Conservation (phyloP, 2,113 vertebrate genomes). For the Hippocampus comes region DNA sequence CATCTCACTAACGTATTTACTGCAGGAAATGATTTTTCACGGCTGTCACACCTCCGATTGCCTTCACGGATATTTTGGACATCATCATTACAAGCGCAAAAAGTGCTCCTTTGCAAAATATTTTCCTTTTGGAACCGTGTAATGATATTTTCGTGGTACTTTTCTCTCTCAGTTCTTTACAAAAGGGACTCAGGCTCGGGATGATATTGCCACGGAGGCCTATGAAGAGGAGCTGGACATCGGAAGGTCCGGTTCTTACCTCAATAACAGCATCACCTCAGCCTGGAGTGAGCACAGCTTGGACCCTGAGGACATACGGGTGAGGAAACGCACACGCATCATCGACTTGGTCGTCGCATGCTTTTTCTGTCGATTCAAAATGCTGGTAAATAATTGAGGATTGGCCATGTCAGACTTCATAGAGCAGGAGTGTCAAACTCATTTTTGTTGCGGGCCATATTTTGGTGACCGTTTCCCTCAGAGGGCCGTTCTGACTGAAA, state of each 20-base stretch:
- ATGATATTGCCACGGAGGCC: slow-evolving; percentile 92
- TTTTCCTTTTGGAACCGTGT: neutral
- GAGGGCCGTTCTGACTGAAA: too few relatives aligned
- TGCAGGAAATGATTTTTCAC: neutral
- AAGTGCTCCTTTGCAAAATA: neutral
- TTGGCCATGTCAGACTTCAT: neutral
- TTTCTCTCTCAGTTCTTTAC: slow-evolving; percentile 81
- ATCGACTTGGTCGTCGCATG: neutral
- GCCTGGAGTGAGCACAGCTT: slow-evolving; percentile 98
- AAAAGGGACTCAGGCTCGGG: slow-evolving; percentile 88
- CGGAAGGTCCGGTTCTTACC: slow-evolving; percentile 92
- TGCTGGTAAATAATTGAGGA: neutral
- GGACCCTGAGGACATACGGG: slow-evolving; percentile 96
- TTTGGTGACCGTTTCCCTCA: too few relatives aligned
- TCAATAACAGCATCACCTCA: slow-evolving; percentile 97
- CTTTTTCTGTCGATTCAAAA: neutral
- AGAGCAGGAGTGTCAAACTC: too few relatives aligned
- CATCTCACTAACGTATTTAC: neutral
- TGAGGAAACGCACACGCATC: slow-evolving; percentile 46
- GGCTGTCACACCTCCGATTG: neutral
- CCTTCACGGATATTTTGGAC: neutral
- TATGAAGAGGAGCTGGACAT: slow-evolving; percentile 98
- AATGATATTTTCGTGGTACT: neutral
- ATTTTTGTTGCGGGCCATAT: too few relatives aligned
- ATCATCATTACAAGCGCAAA: neutral